phyloP scores from a whole-genome alignment of 2,113 vertebrate species.

The Ondatra zibethicus region DNA sequence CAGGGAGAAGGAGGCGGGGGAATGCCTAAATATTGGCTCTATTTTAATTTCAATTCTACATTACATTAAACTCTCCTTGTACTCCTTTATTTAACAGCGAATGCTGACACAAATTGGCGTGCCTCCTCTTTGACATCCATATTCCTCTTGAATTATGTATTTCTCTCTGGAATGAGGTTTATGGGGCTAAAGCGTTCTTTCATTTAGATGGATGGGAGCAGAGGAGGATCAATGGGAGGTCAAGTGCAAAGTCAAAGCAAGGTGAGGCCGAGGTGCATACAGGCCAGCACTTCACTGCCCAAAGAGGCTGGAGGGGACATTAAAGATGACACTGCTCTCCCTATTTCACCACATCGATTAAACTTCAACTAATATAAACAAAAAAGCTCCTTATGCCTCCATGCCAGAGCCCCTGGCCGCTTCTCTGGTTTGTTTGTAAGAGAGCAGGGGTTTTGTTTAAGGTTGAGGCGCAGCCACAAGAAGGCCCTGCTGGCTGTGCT shows the following conservation, averaged over 20 bases:
- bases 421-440: neutral
- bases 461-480: neutral
- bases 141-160: conserved; percentile 88
- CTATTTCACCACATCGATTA: conserved; percentile 81
- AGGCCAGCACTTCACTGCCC: conserved; percentile 73
- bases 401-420: neutral
- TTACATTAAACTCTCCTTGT: conserved; percentile 82
- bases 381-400: neutral
- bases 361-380: conserved; percentile 73
- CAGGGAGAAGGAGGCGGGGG: conserved; percentile 66
- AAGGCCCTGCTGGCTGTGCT: neutral
- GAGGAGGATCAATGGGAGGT: conserved; percentile 81
- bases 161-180: conserved; percentile 85
- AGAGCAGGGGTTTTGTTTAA: neutral
- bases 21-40: conserved; percentile 82
- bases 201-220: conserved; percentile 78
- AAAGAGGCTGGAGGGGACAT: conserved; percentile 76
- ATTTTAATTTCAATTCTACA: conserved; percentile 78
- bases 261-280: conserved; percentile 76
- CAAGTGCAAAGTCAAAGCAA: conserved; percentile 81
- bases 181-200: conserved; percentile 81
- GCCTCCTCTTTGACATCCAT: conserved; percentile 84
- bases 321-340: conserved; percentile 80
- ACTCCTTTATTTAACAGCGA: conserved; percentile 83
- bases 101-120: conserved; percentile 83